These are phyloP conservation scores for Chiridota heheva DNA, from an alignment of 35 echinoderm and acorn worm species.

Conservation along the genomic window DNA sequence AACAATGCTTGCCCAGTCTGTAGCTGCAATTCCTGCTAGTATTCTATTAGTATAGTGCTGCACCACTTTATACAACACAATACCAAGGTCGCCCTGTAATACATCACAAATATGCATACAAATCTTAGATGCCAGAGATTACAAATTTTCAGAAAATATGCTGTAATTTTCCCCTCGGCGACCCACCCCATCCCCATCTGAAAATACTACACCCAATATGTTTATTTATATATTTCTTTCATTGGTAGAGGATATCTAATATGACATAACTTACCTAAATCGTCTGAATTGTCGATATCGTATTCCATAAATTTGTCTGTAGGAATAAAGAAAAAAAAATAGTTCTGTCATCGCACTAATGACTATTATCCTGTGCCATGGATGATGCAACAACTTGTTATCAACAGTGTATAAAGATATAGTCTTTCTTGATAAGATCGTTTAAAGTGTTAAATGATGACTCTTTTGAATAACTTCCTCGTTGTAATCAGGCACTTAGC, in stretches of 20 bases:
- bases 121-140: too few relatives aligned
- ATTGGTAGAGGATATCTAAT: neutral
- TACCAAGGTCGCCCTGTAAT: too few relatives aligned
- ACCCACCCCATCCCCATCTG: too few relatives aligned
- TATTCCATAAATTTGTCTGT: slow-evolving; percentile 84
- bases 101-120: too few relatives aligned
- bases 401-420: neutral
- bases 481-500: neutral
- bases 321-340: slow-evolving; percentile 36
- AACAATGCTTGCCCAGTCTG: too few relatives aligned
- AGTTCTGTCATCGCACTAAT: too few relatives aligned
- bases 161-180: too few relatives aligned
- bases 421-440: neutral
- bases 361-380: too few relatives aligned
- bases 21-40: too few relatives aligned
- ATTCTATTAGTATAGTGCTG: too few relatives aligned
- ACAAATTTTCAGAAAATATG: too few relatives aligned
- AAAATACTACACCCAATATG: neutral
- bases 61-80: too few relatives aligned
- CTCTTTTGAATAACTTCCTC: neutral
- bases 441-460: neutral
- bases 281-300: slow-evolving; percentile 72
- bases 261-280: slow-evolving; percentile 69
- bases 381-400: neutral
- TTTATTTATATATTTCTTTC: neutral